A percentile compares a stretch with the other conserved stretches of the same genome.
phyloP scores from a whole-genome alignment of 2,797 vertebrate species.

The Rhinogobio ventralis region DNA sequence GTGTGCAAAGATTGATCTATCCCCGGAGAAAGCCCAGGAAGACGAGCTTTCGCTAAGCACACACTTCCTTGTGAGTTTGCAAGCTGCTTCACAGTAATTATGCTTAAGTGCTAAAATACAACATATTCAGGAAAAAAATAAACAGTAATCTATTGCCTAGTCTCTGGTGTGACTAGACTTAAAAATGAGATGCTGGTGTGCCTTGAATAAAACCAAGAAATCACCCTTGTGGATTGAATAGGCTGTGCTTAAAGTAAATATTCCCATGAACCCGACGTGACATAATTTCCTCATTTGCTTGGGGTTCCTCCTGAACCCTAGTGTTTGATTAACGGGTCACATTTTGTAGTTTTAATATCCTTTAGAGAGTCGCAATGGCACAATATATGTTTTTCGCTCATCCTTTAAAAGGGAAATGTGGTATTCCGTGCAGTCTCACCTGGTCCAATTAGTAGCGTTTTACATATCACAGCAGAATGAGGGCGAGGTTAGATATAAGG shows the following conservation, averaged over 20 bases:
- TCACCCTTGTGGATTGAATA: conserved; percentile 11
- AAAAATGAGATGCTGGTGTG: background rate
- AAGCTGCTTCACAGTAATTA: conserved; percentile 11
- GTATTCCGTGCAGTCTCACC: background rate
- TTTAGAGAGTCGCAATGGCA: background rate
- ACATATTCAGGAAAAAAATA: conserved; percentile 17
- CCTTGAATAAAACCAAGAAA: conserved; percentile 8
- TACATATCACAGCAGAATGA: conserved; percentile 4
- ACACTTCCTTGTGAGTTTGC: background rate
- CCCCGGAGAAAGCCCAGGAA: conserved; percentile 57
- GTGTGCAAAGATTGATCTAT: conserved; percentile 70
- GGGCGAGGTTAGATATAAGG: background rate
- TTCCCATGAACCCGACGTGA: background rate
- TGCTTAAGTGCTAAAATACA: conserved; percentile 31
- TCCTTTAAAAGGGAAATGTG: conserved; percentile 12
- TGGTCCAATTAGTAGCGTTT: conserved; percentile 38
- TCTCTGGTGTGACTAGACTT: conserved; percentile 12
- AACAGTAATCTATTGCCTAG: conserved; percentile 1
- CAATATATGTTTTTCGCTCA: background rate
- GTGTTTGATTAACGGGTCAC: background rate
- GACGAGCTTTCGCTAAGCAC: background rate
- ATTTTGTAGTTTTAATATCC: conserved; percentile 9
- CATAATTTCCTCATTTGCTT: conserved; percentile 12
- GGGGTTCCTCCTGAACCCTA: background rate
- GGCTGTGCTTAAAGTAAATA: conserved; percentile 9